Conservation (phyloP, 2,888 invertebrate species). For the Hoplodrina ambigua region DNA sequence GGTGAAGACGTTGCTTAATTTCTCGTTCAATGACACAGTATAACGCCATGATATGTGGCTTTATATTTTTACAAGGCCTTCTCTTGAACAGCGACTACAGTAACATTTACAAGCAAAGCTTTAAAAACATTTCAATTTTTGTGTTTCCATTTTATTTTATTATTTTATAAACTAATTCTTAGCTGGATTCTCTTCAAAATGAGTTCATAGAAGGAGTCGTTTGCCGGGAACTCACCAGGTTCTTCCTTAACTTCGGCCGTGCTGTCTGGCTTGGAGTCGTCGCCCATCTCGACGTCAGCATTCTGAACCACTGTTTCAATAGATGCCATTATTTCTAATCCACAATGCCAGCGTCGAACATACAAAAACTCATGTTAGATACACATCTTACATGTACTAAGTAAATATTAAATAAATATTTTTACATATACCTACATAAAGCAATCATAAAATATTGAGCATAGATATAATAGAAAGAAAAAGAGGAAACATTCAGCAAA, state of each 20-base stretch:
- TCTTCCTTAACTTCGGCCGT: conserved; percentile 93
- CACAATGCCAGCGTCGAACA: conserved; percentile 86
- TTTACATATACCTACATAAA: conserved; percentile 50
- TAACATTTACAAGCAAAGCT: background rate
- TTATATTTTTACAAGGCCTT: background rate
- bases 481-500: background rate
- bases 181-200: conserved; percentile 14
- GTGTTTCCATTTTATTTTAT: too few species aligned
- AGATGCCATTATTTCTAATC: conserved; percentile 94
- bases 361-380: conserved; percentile 85
- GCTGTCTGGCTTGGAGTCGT: conserved; percentile 92
- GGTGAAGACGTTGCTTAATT: background rate
- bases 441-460: conserved; percentile 46
- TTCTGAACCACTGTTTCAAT: conserved; percentile 96
- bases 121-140: too few species aligned
- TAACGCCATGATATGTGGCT: too few species aligned
- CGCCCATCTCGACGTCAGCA: conserved; percentile 91
- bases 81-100: background rate
- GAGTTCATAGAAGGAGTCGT: conserved; percentile 8
- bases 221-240: conserved; percentile 80
- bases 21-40: background rate
- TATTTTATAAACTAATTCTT: background rate
- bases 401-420: conserved; percentile 54
- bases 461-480: conserved; percentile 32
- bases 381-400: conserved; percentile 65